These are phyloP conservation scores for Metridium senile DNA, from an alignment of 92 coral and sea anemone species.

Conservation along the genomic window DNA sequence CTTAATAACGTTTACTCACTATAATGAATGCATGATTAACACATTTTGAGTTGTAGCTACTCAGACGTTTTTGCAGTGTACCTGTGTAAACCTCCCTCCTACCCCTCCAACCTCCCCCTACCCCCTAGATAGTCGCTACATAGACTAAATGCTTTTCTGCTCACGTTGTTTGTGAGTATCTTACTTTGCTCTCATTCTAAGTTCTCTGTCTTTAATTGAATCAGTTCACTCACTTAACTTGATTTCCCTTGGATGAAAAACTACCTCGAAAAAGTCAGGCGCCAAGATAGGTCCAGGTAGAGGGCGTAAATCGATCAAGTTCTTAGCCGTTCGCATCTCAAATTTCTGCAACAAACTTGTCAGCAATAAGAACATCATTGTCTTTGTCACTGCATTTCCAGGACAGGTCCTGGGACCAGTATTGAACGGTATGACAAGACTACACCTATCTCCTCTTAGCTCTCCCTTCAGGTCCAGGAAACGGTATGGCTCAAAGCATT, in stretches of 20 bases:
- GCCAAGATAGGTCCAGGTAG: slow-evolving; percentile 17
- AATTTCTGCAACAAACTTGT: slow-evolving; percentile 74
- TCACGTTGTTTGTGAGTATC: too few species aligned
- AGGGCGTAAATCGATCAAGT: slow-evolving; percentile 6
- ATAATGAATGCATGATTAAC: too few species aligned
- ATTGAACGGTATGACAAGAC: slow-evolving; percentile 70
- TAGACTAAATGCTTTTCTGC: too few species aligned
- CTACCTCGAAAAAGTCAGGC: slow-evolving; percentile 15
- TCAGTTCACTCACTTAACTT: not conserved
- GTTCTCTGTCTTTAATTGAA: too few species aligned
- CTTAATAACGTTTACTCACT: too few species aligned
- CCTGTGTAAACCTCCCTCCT: too few species aligned
- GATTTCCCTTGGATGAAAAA: slow-evolving; percentile 14
- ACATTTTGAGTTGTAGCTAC: too few species aligned
- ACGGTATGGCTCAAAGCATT: slow-evolving; percentile 80
- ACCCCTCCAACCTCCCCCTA: too few species aligned
- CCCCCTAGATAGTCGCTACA: too few species aligned
- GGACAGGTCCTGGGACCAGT: slow-evolving; percentile 76
- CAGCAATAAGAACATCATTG: slow-evolving; percentile 77
- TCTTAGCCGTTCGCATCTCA: slow-evolving; percentile 15
- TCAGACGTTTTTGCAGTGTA: too few species aligned
- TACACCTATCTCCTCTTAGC: slow-evolving; percentile 57
- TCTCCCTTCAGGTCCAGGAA: slow-evolving; percentile 73
- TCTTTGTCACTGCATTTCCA: slow-evolving; percentile 83
- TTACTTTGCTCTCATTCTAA: too few species aligned